Conservation (phyloP, 1,140 invertebrate species). For the Vanessa atalanta region DNA sequence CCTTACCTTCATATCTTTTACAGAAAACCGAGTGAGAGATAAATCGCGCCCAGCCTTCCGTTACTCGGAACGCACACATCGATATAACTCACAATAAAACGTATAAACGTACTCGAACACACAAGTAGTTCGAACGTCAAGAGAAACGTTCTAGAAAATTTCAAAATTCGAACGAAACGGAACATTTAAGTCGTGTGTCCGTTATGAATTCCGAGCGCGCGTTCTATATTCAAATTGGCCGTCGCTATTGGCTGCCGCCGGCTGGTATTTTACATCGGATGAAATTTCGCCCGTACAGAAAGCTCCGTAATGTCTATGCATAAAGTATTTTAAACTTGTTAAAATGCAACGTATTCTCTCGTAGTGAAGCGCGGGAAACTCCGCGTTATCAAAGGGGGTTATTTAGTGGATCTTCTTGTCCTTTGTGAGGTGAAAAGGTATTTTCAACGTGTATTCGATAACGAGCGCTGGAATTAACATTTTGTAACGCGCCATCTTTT, state of each 20-base stretch:
- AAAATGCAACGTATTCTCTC: conserved; percentile 74
- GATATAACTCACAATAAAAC: not conserved
- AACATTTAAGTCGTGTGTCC: conserved; percentile 69
- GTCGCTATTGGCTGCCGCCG: conserved; percentile 73
- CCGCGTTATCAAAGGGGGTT: conserved; percentile 63
- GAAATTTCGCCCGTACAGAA: conserved; percentile 69
- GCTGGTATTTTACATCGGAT: conserved; percentile 68
- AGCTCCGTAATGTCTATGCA: conserved; percentile 77
- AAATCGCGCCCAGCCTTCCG: conserved; percentile 14
- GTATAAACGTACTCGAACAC: not conserved
- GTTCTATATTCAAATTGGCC: conserved; percentile 80
- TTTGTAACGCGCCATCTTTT: conserved; percentile 29
- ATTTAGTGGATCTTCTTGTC: conserved; percentile 59
- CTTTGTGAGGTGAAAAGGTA: conserved; percentile 47
- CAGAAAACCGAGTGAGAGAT: conserved; percentile 12
- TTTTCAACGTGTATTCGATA: conserved; percentile 41
- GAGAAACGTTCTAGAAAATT: conserved; percentile 33
- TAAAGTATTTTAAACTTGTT: conserved; percentile 80
- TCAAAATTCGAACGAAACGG: conserved; percentile 47
- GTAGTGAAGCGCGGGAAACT: conserved; percentile 42
- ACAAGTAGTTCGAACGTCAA: not conserved
- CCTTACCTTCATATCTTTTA: conserved; percentile 16
- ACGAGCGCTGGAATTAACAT: conserved; percentile 35
- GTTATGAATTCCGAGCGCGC: conserved; percentile 72
- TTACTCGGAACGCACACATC: conserved; percentile 8